A percentile compares a stretch with the other conserved stretches of the same genome.
Conservation (phyloP, 1,140 invertebrate species). For the Physella acuta region DNA sequence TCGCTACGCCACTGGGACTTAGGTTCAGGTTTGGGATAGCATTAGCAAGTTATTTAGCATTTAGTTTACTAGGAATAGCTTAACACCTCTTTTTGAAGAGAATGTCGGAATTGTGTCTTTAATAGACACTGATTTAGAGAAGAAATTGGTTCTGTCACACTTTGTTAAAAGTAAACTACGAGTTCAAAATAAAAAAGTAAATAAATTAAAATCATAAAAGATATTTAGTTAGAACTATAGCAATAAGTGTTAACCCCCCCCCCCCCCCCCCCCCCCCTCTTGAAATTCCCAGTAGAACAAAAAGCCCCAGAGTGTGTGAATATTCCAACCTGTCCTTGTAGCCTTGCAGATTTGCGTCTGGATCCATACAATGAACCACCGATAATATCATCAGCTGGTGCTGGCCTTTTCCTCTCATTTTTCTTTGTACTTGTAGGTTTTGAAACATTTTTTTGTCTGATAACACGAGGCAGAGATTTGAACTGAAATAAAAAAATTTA, state of each 20-base stretch:
- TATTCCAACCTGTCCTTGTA: slow-evolving; percentile 37
- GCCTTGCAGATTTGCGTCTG: slow-evolving; percentile 36
- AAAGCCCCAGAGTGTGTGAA: neutral
- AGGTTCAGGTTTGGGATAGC: no score
- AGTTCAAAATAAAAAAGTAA: neutral
- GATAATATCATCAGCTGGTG: slow-evolving; percentile 2
- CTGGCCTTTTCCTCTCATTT: neutral
- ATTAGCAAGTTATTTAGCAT: no score
- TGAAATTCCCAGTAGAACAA: neutral
- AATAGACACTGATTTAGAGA: no score
- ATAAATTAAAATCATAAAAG: neutral
- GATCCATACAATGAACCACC: slow-evolving; percentile 36
- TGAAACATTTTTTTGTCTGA: neutral
- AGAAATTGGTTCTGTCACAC: no score
- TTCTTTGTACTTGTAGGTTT: neutral
- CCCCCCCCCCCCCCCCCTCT: neutral
- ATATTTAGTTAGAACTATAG: neutral
- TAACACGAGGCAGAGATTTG: neutral
- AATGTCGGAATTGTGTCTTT: no score
- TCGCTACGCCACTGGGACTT: no score
- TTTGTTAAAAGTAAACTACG: neutral
- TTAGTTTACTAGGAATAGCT: no score
- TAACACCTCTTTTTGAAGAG: no score
- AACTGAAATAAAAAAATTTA: neutral
- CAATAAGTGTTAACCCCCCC: neutral